Percentiles rank a stretch among this genome's conserved stretches.
These are phyloP conservation scores for Ametastegia equiseti DNA, from an alignment of 2,888 invertebrate genomes.

Conservation along the genomic window DNA sequence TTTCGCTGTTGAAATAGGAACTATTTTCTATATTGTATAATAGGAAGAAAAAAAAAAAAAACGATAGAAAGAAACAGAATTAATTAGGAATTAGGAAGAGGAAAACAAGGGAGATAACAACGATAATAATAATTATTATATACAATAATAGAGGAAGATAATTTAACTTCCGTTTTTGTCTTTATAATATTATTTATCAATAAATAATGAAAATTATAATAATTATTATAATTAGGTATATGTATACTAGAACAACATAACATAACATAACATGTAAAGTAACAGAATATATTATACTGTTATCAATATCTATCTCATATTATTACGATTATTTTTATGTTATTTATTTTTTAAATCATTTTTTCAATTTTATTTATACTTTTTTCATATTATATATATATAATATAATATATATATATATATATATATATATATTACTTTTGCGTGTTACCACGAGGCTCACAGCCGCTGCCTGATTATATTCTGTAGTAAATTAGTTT, in stretches of 20 bases:
- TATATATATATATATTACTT: not conserved
- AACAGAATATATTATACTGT: slow-evolving; percentile 51
- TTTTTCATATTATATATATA: too few species aligned
- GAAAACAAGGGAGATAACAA: not conserved
- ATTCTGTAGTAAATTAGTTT: not conserved
- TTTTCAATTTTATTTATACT: too few species aligned
- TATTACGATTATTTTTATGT: slow-evolving; percentile 40
- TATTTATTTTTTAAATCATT: too few species aligned
- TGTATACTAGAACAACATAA: slow-evolving; percentile 38
- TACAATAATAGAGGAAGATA: not conserved
- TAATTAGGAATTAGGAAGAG: too few species aligned
- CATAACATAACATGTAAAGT: slow-evolving; percentile 20
- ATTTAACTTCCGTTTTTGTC: slow-evolving; percentile 21
- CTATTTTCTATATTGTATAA: slow-evolving; percentile 7
- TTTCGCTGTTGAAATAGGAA: not conserved
- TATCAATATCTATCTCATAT: slow-evolving; percentile 41
- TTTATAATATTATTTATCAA: slow-evolving; percentile 59
- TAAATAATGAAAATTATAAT: slow-evolving; percentile 66
- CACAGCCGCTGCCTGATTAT: slow-evolving; percentile 38
- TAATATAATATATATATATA: too few species aligned
- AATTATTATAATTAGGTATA: slow-evolving; percentile 13
- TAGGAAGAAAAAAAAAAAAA: too few species aligned
- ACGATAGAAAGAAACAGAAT: too few species aligned
- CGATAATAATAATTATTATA: not conserved
- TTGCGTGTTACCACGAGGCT: slow-evolving; percentile 31